Percentiles rank a stretch among this genome's conserved stretches.
Conservation (phyloP, 2,888 invertebrate genomes). For the Crematogaster levior region DNA sequence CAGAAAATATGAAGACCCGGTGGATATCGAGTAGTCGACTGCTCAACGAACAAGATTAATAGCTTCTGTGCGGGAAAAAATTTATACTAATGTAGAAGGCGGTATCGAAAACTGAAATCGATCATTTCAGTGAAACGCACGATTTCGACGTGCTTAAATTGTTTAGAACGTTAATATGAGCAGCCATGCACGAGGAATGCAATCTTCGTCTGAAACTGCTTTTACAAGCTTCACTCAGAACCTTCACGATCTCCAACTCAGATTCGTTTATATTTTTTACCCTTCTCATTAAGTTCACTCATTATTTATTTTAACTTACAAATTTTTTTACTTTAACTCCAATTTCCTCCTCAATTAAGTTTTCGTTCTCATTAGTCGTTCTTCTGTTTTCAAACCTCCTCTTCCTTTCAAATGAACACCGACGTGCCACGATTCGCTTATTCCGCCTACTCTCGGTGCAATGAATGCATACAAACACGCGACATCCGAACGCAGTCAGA, state of each 20-base stretch:
- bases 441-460: neutral
- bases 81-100: neutral
- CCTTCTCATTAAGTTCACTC: neutral
- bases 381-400: neutral
- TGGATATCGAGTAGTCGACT: conserved; percentile 23
- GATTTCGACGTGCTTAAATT: neutral
- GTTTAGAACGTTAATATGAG: neutral
- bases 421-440: neutral
- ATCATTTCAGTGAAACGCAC: conserved; percentile 8
- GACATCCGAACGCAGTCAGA: conserved; percentile 33
- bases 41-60: conserved; percentile 22
- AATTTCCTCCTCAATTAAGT: conserved; percentile 15
- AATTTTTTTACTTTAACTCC: neutral
- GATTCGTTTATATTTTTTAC: neutral
- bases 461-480: conserved; percentile 13
- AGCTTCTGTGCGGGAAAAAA: neutral
- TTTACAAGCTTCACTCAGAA: neutral
- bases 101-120: conserved; percentile 3
- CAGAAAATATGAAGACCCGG: neutral
- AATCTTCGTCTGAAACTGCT: neutral
- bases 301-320: neutral
- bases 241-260: neutral
- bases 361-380: conserved; percentile 10
- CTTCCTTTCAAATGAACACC: neutral
- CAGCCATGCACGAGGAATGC: conserved; percentile 30